These are phyloP conservation scores for Okapia johnstoni DNA, from an alignment of 2,113 vertebrate genomes.

Conservation along the genomic window DNA sequence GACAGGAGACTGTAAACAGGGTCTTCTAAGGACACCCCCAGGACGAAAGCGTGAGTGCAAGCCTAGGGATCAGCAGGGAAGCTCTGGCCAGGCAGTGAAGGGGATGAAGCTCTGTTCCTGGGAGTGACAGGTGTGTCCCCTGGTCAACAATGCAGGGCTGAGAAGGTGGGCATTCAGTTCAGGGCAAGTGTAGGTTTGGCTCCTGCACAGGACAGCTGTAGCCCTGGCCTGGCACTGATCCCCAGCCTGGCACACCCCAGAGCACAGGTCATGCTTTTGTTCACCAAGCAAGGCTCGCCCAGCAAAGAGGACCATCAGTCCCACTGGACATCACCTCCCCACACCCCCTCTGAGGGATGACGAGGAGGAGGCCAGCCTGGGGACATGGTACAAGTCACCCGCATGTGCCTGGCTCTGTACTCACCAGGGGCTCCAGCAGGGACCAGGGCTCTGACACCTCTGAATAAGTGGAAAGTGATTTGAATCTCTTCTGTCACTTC, in stretches of 20 bases:
- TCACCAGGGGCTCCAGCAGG: neutral
- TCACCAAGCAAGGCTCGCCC: neutral
- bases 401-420: neutral
- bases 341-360: neutral
- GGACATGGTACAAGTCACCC: neutral
- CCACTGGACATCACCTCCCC: neutral
- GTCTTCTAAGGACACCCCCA: neutral
- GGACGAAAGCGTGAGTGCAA: neutral
- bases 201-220: neutral
- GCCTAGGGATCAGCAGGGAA: neutral
- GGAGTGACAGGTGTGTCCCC: neutral
- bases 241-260: neutral
- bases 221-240: too few relatives aligned
- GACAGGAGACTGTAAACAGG: too few relatives aligned
- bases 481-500: neutral
- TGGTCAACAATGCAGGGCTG: neutral
- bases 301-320: neutral
- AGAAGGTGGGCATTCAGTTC: neutral
- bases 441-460: neutral
- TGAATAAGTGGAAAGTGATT: neutral
- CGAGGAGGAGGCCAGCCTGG: neutral
- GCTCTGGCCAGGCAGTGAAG: neutral
- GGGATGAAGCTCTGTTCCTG: neutral
- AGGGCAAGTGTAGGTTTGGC: neutral
- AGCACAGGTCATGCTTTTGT: neutral